phyloP scores from a whole-genome alignment of 1,140 invertebrate species.

The Drosophila mauritiana region DNA sequence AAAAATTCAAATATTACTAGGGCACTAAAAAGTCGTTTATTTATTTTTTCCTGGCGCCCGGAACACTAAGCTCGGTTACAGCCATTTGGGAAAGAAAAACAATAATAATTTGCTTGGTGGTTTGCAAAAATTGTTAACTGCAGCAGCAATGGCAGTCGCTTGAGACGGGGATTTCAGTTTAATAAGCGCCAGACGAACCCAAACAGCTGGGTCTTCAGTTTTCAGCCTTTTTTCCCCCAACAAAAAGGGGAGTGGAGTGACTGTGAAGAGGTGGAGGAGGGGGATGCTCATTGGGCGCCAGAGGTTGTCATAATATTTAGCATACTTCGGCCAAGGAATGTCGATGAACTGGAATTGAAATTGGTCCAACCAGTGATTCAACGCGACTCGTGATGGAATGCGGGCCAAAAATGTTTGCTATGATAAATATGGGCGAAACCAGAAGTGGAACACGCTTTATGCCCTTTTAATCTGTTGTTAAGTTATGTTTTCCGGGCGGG shows the following conservation, averaged over 20 bases:
- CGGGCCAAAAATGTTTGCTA: constrained; percentile 9
- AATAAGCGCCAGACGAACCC: constrained; percentile 74
- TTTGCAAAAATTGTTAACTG: constrained; percentile 67
- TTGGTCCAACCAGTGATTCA: neutral
- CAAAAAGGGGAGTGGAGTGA: neutral
- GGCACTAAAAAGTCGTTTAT: neutral
- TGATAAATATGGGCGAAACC: constrained; percentile 6
- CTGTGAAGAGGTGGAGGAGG: neutral
- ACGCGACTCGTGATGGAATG: constrained; percentile 15
- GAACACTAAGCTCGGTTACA: constrained; percentile 36
- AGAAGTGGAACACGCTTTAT: constrained; percentile 37
- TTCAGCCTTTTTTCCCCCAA: constrained; percentile 10
- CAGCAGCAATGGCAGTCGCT: constrained; percentile 57
- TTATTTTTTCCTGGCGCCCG: neutral
- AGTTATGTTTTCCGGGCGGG: constrained; percentile 35
- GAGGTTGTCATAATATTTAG: constrained; percentile 28
- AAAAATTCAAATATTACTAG: neutral
- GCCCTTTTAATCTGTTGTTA: constrained; percentile 42
- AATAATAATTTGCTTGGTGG: constrained; percentile 61
- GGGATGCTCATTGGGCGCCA: constrained; percentile 1
- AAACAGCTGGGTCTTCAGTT: constrained; percentile 61
- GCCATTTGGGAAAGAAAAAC: constrained; percentile 44
- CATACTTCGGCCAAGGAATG: constrained; percentile 20
- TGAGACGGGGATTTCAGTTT: constrained; percentile 77
- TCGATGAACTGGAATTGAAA: constrained; percentile 35